A percentile compares a stretch with the other conserved stretches of the same genome.
Evolutionary conservation across 2,888 invertebrate species (phyloP).

Genomic region (Hololepta plana): DNA sequence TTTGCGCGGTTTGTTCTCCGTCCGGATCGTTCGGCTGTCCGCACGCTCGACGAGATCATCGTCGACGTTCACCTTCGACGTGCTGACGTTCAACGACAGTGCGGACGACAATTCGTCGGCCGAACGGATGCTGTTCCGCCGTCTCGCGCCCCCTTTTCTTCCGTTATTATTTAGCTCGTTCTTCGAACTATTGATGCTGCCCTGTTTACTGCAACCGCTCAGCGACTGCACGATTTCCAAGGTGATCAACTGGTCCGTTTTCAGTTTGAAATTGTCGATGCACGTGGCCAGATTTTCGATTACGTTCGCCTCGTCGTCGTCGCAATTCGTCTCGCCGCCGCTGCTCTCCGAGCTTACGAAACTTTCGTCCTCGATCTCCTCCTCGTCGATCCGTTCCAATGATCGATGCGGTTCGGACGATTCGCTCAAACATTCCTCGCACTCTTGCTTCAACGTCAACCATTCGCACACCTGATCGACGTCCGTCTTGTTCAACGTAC

Average conservation of each 20-base stretch:
- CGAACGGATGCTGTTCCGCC: constrained; percentile 26
- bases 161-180: constrained; percentile 20
- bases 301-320: constrained; percentile 20
- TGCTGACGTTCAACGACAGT: constrained; percentile 13
- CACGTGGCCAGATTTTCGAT: constrained; percentile 32
- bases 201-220: too few relatives aligned
- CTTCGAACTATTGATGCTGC: constrained; percentile 18
- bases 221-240: too few relatives aligned
- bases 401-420: constrained; percentile 32
- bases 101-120: constrained; percentile 17
- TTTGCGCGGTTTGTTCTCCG: constrained; percentile 20
- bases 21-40: too few relatives aligned
- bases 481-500: constrained; percentile 50
- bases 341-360: constrained; percentile 14
- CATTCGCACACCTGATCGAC: constrained; percentile 65
- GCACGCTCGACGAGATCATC: too few relatives aligned
- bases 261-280: constrained; percentile 51
- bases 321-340: constrained; percentile 20
- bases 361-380: constrained; percentile 22
- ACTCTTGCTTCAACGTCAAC: constrained; percentile 73
- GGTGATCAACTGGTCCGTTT: constrained; percentile 48
- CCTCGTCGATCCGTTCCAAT: constrained; percentile 36
- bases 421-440: constrained; percentile 59
- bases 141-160: constrained; percentile 24
- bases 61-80: constrained; percentile 10